Evolutionary conservation across 2,888 invertebrate species (phyloP), one percentile per base, ranked within the genome.

Genomic region (Cheilosia pagana): DNA sequence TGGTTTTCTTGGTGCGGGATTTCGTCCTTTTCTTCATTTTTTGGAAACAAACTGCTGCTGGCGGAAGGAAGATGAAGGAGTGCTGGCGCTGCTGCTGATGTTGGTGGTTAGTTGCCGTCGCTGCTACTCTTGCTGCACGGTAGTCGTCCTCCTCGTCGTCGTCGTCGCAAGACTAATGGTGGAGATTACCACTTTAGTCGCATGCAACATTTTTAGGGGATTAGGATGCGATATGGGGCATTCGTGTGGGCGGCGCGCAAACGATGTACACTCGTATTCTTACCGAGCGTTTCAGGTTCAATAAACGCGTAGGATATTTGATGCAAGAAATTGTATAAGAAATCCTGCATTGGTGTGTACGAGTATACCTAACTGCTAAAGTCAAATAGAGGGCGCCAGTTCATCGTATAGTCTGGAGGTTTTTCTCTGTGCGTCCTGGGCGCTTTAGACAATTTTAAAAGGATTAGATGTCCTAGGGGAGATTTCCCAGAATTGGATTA

Each of bases 231-330:
- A 67, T 57, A 68, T 75, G 65, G 41, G 59, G 45, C 43, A 67
- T 52, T 57, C 43, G 23, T 45, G 48, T 57, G 75, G 79, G 70
- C 39, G 35, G 45, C 19, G 25, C 52, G 41, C 60, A 7, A 53
- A 60, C 43, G 67, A 59, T 60, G 41, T 48, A 45, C 43, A 43
- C 35, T 35, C 59, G 39, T 45, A 45, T 52, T 45, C 28, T 19
- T 48, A 70, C 35, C 21, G 28, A 71, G 62, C 19, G 62, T 48
- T 72, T 77, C 77, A 76, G 85, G 85, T 85, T 85, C 85, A 85
- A 85, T 85, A 85, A 85, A 81, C 85, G 85, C 85, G 65, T 81
- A 85, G 85, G 81, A 85, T 81, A 81, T 85, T 75, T 71, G 75
- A 81, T 78, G 16, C 55, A 48, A 43, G 76, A 65, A 63, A 53